Conservation (phyloP, 1,140 invertebrate species). For the Temnothorax longispinosus region DNA sequence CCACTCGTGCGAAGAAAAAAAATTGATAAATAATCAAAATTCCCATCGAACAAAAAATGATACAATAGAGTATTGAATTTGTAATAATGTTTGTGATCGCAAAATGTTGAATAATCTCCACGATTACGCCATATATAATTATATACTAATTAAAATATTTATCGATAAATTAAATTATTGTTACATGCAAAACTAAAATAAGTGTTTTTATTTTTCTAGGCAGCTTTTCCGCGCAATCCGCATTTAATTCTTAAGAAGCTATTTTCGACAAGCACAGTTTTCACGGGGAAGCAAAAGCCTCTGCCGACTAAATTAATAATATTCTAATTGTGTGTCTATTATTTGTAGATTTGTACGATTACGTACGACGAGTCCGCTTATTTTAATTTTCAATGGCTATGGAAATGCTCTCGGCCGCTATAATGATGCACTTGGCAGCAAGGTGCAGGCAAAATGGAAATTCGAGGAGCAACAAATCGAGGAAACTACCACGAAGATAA, state of each 20-base stretch:
- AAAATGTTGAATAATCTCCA: background rate
- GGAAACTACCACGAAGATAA: conserved; percentile 78
- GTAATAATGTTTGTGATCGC: background rate
- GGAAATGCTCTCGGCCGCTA: conserved; percentile 19
- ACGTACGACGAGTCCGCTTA: conserved; percentile 34
- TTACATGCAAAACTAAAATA: background rate
- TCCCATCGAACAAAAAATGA: background rate
- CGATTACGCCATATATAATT: background rate
- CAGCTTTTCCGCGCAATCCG: background rate
- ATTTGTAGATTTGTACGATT: conserved; percentile 41
- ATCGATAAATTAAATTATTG: background rate
- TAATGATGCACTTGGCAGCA: conserved; percentile 51
- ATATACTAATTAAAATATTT: background rate
- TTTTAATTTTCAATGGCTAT: conserved; percentile 42
- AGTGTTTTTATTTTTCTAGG: background rate
- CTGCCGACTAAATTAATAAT: conserved; percentile 11
- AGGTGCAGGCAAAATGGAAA: conserved; percentile 67
- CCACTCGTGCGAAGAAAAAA: background rate
- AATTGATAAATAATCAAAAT: conserved; percentile 4
- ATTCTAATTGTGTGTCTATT: conserved; percentile 27
- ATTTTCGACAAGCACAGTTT: background rate
- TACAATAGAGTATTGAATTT: background rate
- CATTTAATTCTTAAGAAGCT: background rate
- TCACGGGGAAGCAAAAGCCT: background rate
- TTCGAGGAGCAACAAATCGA: conserved; percentile 76